Conservation (phyloP, 2,797 vertebrate species). For the Sylvilagus floridanus region DNA sequence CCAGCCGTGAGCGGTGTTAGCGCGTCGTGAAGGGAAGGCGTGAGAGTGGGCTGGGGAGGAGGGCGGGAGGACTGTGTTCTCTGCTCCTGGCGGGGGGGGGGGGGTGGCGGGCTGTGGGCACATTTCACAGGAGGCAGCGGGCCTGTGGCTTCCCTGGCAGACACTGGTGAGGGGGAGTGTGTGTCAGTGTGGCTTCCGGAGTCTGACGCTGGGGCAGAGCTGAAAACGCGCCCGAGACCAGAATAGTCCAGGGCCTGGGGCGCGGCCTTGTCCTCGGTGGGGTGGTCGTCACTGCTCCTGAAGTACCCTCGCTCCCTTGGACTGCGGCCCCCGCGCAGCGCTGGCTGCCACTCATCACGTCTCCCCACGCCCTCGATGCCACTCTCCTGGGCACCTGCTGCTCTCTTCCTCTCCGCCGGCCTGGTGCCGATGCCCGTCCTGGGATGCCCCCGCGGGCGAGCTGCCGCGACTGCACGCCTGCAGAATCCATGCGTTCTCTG, state of each 20-base stretch:
- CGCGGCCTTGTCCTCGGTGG: slow-evolving; percentile 17
- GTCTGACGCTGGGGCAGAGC: neutral
- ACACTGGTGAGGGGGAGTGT: neutral
- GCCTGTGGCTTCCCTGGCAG: neutral
- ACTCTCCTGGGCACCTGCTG: neutral
- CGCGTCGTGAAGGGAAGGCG: neutral
- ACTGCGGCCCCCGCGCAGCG: neutral
- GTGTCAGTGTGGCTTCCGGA: neutral
- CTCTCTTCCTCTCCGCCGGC: neutral
- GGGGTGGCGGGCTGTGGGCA: too few species aligned
- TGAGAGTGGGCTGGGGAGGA: neutral
- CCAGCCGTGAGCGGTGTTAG: too few species aligned
- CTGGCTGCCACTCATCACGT: neutral
- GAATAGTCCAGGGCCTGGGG: slow-evolving; percentile 60
- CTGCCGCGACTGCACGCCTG: neutral
- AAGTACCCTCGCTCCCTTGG: slow-evolving; percentile 33
- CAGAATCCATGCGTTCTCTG: neutral
- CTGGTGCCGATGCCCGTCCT: accelerated
- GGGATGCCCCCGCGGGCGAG: neutral
- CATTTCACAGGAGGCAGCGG: neutral
- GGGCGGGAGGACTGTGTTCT: neutral
- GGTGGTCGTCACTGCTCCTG: slow-evolving; percentile 40
- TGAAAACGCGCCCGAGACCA: neutral
- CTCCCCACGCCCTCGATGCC: neutral
- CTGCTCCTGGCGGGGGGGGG: too few species aligned